Evolutionary conservation across 2,888 invertebrate species (phyloP).

Genomic region (Noctua janthe): DNA sequence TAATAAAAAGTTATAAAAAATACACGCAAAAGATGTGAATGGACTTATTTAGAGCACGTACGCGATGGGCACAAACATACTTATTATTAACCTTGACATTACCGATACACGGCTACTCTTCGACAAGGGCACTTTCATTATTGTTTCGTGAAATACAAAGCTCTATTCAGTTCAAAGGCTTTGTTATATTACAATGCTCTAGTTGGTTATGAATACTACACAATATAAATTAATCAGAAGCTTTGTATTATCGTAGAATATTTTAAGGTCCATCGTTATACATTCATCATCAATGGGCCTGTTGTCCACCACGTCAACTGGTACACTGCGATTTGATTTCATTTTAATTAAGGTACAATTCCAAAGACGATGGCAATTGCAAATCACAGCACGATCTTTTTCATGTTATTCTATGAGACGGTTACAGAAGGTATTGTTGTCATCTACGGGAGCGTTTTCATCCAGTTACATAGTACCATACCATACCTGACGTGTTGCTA

Average conservation of each 20-base stretch:
- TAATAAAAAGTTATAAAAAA: background rate
- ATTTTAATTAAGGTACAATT: background rate
- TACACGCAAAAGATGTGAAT: constrained; percentile 22
- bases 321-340: background rate
- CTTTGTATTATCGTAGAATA: too few species aligned
- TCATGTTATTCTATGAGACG: background rate
- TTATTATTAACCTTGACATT: constrained; percentile 49
- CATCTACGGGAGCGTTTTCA: background rate
- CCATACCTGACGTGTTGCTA: background rate
- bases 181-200: constrained; percentile 20
- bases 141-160: constrained; percentile 38
- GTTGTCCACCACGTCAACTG: background rate
- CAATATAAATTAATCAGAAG: background rate
- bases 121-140: constrained; percentile 55
- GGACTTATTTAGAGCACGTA: constrained; percentile 19
- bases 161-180: constrained; percentile 27
- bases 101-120: background rate
- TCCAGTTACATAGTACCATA: background rate
- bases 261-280: too few species aligned
- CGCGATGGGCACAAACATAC: constrained; percentile 12
- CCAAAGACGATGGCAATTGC: background rate
- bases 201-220: constrained; percentile 1
- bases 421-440: background rate
- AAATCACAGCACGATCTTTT: background rate
- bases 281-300: background rate